Evolutionary conservation across 2,113 vertebrate species (phyloP), one percentile per base, ranked within the genome.

Genomic region (Onychostoma macrolepis): DNA sequence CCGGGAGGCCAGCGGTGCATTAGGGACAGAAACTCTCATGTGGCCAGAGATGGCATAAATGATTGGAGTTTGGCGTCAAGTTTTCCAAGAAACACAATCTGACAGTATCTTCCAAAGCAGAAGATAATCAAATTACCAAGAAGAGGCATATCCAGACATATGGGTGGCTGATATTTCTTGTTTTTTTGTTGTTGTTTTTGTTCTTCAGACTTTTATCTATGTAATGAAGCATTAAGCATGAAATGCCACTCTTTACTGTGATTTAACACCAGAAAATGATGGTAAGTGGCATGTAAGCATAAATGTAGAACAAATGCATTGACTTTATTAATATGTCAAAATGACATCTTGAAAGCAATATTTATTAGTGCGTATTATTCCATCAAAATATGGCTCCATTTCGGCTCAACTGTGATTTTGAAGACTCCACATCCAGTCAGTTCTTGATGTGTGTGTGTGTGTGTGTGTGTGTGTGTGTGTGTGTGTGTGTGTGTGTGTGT

Each of bases 1-100:
- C 80, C 83, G n/a, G 2, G 45, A 80, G 85, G 84, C 13, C 48
- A 28, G 24, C 3, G 71, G 9, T 72, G 58, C 41, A 81, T 63
- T 45, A 50, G 75, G 56, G 36, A 24, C 61, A 81, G 53, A 61
- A 61, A 17, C 78, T 80, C 10, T 80, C 19, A 4, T 58, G 77
- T 28, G 76, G 77, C 50, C 3, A 61, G 33, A 61, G 30, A 80
- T 80, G 53, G 24, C 53, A 80, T 41, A 15, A 61, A 80, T 3
- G 1, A 26, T 41, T 80, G 17, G 2, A 48, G 61, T 4, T 4
- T 67, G 58, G 38, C 58, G n/a, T 67, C 38, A 65, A 6, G 38
- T 63, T 21, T 82, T 82, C 5, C 41, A 48, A 17, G n/a, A 12
- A 48, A 19, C 56, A 26, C 33, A 38, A 41, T 63, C 33, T 41